These are phyloP conservation scores for Nasonia giraulti DNA, from an alignment of 1,140 invertebrate genomes.

Conservation along the genomic window DNA sequence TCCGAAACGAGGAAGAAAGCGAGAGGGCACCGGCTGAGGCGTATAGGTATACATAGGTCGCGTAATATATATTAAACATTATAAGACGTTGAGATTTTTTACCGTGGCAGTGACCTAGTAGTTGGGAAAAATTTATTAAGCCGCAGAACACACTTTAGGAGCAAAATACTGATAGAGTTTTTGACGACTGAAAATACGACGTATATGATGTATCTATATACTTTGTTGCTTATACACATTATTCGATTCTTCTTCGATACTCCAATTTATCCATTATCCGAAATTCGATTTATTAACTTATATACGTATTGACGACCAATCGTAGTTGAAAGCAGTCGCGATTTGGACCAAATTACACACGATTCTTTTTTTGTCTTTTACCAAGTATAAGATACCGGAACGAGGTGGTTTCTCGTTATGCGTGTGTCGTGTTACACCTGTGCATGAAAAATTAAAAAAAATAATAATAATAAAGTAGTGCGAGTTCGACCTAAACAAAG, in stretches of 20 bases:
- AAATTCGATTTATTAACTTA: conserved; percentile 17
- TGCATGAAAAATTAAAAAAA: not conserved
- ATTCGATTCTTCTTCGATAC: conserved; percentile 28
- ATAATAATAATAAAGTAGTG: too few species aligned
- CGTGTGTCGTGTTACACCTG: not conserved
- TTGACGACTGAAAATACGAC: not conserved
- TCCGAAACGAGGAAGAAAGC: not conserved
- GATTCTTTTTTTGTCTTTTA: conserved; percentile 22
- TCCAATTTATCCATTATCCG: conserved; percentile 32
- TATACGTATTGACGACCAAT: conserved; percentile 41
- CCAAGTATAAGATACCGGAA: not conserved
- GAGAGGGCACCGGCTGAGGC: not conserved
- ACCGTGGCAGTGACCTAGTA: not conserved
- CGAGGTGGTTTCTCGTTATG: not conserved
- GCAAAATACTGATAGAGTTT: conserved; percentile 1
- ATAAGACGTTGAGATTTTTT: conserved; percentile 14
- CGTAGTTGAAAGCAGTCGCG: conserved; percentile 29
- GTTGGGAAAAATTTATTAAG: too few species aligned
- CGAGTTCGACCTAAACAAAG: not conserved
- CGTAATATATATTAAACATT: not conserved
- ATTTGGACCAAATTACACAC: conserved; percentile 44
- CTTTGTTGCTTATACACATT: conserved; percentile 5
- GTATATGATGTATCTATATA: not conserved
- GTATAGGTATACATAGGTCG: not conserved
- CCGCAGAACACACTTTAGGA: too few species aligned